These are phyloP conservation scores for Cassiopea xamachana DNA, from an alignment of 30 jellyfish, hydroid and myxozoan species.

Conservation along the genomic window DNA sequence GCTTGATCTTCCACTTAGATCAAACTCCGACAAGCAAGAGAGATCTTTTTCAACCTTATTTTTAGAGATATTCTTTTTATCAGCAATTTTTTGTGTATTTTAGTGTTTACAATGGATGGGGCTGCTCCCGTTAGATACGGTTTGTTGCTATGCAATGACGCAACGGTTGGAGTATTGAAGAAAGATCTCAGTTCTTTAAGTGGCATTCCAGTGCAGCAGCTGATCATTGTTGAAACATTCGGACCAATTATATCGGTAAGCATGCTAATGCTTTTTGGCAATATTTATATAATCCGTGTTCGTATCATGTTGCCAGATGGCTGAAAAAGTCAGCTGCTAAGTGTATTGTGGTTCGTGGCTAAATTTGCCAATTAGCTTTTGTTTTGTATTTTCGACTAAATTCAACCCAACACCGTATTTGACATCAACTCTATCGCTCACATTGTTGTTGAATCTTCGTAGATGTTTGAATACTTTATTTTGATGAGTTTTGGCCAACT, in stretches of 20 bases:
- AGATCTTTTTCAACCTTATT: not conserved
- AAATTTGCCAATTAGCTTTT: too few relatives aligned
- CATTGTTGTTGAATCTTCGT: too few relatives aligned
- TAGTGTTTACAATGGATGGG: slow-evolving; percentile 79
- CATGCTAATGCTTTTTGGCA: too few relatives aligned
- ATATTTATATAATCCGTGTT: too few relatives aligned
- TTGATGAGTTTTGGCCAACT: not conserved
- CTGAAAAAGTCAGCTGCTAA: too few relatives aligned
- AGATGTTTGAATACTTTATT: too few relatives aligned
- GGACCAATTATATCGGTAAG: slow-evolving; percentile 83
- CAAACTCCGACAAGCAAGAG: not conserved
- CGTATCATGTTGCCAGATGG: too few relatives aligned
- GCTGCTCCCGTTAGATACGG: slow-evolving; percentile 81
- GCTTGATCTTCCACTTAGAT: too few relatives aligned
- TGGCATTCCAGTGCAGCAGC: slow-evolving; percentile 54
- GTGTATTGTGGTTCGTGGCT: too few relatives aligned
- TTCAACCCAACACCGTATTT: too few relatives aligned
- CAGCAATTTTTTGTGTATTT: not conserved
- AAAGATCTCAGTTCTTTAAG: slow-evolving; percentile 65
- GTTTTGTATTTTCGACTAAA: too few relatives aligned
- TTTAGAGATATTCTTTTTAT: not conserved
- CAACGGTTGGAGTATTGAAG: slow-evolving; percentile 64
- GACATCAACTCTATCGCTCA: too few relatives aligned
- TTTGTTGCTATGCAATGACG: slow-evolving; percentile 75
- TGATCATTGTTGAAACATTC: slow-evolving; percentile 81